phyloP scores from a whole-genome alignment of 2,888 invertebrate species.

The Aspidiotus destructor region DNA sequence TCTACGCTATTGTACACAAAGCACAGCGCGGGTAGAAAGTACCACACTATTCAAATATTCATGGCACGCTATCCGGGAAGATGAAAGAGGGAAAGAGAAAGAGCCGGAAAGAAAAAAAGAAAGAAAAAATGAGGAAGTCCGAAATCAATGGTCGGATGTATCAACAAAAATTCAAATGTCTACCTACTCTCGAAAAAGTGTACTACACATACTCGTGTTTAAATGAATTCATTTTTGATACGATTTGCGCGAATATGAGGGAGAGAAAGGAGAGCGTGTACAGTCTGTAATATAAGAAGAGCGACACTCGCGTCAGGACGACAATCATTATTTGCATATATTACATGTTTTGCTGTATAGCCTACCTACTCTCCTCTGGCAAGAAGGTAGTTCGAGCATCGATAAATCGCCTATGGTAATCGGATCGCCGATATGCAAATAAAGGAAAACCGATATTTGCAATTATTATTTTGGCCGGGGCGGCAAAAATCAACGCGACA shows the following conservation, averaged over 20 bases:
- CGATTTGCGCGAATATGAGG: constrained; percentile 15
- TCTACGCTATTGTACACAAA: too few species aligned
- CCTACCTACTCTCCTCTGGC: constrained; percentile 16
- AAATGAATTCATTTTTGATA: constrained; percentile 29
- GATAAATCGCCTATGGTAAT: constrained; percentile 31
- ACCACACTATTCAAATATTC: background rate
- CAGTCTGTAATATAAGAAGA: background rate
- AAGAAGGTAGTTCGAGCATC: constrained; percentile 28
- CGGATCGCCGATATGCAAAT: constrained; percentile 30
- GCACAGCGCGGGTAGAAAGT: too few species aligned
- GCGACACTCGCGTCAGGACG: constrained; percentile 15
- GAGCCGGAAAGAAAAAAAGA: background rate
- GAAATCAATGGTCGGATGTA: background rate
- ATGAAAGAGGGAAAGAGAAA: too few species aligned
- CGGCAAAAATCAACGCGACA: constrained; percentile 14
- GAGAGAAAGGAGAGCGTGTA: too few species aligned
- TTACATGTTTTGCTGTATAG: constrained; percentile 11
- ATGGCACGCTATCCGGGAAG: background rate
- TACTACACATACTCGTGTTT: constrained; percentile 17
- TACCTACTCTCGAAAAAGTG: background rate
- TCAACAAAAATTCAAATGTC: background rate
- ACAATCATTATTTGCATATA: constrained; percentile 17
- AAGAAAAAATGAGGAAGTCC: background rate
- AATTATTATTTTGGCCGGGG: constrained; percentile 30
- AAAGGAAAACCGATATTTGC: constrained; percentile 29